These are phyloP conservation scores for Syngnathus scovelli DNA, from an alignment of 2,113 vertebrate species.

Conservation along the genomic window DNA sequence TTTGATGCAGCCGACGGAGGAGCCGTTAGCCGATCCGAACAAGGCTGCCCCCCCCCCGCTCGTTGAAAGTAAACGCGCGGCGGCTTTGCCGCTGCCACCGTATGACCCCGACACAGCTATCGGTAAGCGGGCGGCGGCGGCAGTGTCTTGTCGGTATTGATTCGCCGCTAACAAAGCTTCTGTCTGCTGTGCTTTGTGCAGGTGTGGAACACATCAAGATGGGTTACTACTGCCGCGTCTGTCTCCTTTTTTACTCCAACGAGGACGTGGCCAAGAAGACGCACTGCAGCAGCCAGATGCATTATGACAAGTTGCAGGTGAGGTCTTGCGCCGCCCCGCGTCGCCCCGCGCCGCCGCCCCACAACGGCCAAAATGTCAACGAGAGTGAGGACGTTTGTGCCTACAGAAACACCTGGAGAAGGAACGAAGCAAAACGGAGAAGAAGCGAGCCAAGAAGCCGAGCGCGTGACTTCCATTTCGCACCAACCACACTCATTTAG, in stretches of 20 bases:
- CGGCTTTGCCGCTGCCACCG: constrained; percentile 67
- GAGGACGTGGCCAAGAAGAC: constrained; percentile 90
- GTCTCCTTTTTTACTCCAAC: constrained; percentile 95
- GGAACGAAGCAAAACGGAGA: constrained; percentile 51
- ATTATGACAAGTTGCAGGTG: constrained; percentile 97
- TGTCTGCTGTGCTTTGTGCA: constrained; percentile 51
- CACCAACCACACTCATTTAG: background rate
- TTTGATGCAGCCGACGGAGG: constrained; percentile 13
- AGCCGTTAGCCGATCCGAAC: constrained; percentile 10
- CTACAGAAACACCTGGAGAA: constrained; percentile 72
- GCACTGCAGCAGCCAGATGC: constrained; percentile 91
- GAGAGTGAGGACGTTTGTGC: background rate
- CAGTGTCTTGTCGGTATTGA: too few species aligned
- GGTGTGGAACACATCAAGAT: constrained; percentile 95
- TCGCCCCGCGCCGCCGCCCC: too few species aligned
- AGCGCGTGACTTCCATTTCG: background rate
- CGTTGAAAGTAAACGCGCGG: constrained; percentile 33
- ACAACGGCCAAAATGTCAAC: background rate
- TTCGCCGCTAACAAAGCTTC: background rate
- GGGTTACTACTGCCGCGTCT: constrained; percentile 96
- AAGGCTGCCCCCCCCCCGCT: background rate
- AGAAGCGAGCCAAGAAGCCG: constrained; percentile 44
- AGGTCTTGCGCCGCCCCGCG: background rate
- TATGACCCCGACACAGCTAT: constrained; percentile 83
- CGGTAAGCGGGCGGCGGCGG: constrained; percentile 67